Evolutionary conservation across 2,113 vertebrate genomes (phyloP).

Genomic region (Heloderma charlesbogerti): DNA sequence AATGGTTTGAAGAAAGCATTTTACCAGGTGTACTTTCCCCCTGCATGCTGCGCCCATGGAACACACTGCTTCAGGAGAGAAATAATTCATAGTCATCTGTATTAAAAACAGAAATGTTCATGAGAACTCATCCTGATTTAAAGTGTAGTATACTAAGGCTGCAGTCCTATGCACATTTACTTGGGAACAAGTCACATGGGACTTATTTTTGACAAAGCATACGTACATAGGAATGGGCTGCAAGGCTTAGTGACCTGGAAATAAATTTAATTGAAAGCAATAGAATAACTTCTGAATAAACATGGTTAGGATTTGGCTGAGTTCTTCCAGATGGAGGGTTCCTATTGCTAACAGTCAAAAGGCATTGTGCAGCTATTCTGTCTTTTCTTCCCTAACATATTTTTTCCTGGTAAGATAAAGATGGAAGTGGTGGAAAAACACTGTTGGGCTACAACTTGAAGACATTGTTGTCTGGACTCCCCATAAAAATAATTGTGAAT

Average conservation of each 20-base stretch:
- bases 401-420: too few relatives aligned
- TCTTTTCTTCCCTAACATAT: too few relatives aligned
- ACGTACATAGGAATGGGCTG: not conserved
- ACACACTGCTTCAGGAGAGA: not conserved
- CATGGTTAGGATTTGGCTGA: not conserved
- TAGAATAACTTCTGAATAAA: not conserved
- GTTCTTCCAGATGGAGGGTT: not conserved
- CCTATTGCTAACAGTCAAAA: too few relatives aligned
- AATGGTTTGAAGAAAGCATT: not conserved
- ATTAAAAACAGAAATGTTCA: not conserved
- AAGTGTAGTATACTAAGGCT: not conserved
- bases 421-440: too few relatives aligned
- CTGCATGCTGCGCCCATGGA: not conserved
- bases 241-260: not conserved
- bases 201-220: not conserved
- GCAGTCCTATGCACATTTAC: not conserved
- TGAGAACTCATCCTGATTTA: not conserved
- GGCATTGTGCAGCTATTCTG: too few relatives aligned
- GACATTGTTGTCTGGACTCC: too few relatives aligned
- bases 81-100: not conserved
- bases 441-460: too few relatives aligned
- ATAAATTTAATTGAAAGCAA: not conserved
- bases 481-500: too few relatives aligned
- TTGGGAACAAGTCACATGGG: not conserved
- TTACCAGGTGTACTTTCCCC: not conserved